Conservation (phyloP, 2,113 vertebrate species). For the Callaeas wilsoni region DNA sequence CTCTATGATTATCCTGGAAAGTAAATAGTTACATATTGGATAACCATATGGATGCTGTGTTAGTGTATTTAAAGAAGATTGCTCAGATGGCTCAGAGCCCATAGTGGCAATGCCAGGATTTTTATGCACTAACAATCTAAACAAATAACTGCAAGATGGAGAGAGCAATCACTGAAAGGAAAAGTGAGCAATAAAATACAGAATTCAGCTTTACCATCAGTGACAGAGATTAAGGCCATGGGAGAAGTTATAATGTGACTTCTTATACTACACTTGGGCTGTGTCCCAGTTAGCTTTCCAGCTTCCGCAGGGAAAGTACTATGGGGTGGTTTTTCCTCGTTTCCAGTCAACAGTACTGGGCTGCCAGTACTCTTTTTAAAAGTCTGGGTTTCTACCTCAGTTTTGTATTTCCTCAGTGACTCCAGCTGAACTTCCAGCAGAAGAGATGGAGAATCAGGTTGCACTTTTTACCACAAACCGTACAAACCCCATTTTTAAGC, state of each 20-base stretch:
- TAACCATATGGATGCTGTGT: slow-evolving; percentile 48
- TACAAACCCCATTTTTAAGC: background rate
- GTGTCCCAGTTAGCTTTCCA: background rate
- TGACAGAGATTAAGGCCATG: background rate
- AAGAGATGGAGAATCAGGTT: background rate
- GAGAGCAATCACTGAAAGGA: background rate
- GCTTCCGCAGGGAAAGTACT: background rate
- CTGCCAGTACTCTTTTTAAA: background rate
- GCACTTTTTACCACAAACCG: background rate
- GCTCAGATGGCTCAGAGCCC: slow-evolving; percentile 51
- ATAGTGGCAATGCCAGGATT: slow-evolving; percentile 11
- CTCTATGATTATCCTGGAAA: slow-evolving; percentile 9
- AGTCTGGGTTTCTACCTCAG: background rate
- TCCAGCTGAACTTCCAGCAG: background rate
- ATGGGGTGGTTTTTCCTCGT: background rate
- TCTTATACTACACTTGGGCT: background rate
- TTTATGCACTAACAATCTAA: slow-evolving; percentile 18
- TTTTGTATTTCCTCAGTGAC: background rate
- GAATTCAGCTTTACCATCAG: background rate
- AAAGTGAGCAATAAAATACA: background rate
- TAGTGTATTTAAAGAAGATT: slow-evolving; percentile 58
- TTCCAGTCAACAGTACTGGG: background rate
- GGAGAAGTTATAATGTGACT: background rate
- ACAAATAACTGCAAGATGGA: background rate
- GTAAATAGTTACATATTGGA: slow-evolving; percentile 52